Percentiles rank a stretch among this genome's conserved stretches.
These are phyloP conservation scores for Pangasius macronema DNA, from an alignment of 2,797 vertebrate species.

Conservation along the genomic window DNA sequence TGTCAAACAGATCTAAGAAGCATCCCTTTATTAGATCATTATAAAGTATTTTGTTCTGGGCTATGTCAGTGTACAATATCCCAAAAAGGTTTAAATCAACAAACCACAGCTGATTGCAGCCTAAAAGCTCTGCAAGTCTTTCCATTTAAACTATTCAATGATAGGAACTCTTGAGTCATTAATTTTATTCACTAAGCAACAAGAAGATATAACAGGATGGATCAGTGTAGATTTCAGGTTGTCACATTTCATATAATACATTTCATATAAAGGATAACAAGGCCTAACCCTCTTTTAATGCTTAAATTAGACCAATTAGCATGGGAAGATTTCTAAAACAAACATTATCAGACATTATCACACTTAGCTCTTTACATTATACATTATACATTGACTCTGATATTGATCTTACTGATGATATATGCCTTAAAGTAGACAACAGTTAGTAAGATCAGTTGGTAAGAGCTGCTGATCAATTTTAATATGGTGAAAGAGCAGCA, in stretches of 20 bases:
- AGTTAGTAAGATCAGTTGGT: slow-evolving; percentile 3
- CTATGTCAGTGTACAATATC: background rate
- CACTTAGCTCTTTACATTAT: background rate
- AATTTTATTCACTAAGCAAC: background rate
- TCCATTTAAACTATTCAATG: background rate
- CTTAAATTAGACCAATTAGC: background rate
- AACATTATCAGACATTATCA: background rate
- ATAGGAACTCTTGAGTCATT: background rate
- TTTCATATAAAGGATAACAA: background rate
- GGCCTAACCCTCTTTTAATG: background rate
- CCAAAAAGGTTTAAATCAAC: background rate
- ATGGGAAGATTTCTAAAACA: background rate
- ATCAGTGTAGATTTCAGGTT: background rate
- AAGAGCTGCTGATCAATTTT: slow-evolving; percentile 24
- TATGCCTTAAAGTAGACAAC: slow-evolving; percentile 4
- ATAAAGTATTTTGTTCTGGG: background rate
- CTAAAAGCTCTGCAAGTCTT: background rate
- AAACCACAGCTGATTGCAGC: slow-evolving; percentile 1
- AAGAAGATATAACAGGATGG: background rate
- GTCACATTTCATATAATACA: background rate
- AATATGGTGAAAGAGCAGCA: background rate
- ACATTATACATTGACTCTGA: background rate
- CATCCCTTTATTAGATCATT: background rate
- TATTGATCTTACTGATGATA: slow-evolving; percentile 43
- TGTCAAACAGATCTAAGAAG: background rate